Percentiles rank a stretch among this genome's conserved stretches.
Conservation (phyloP, 2,113 vertebrate genomes). For the Gnathonemus longibarbis region DNA sequence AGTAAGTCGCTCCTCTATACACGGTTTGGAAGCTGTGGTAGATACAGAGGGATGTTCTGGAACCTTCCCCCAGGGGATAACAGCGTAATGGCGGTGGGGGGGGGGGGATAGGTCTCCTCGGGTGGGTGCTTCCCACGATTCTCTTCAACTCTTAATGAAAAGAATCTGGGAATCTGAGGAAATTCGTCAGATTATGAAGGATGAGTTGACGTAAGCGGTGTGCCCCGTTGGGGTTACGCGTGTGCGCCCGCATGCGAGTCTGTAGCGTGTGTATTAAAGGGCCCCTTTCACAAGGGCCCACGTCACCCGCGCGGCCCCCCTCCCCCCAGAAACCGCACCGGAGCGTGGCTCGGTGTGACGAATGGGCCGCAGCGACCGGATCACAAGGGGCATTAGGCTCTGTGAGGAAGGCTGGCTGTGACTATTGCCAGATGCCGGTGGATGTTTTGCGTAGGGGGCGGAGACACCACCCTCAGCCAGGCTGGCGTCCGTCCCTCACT, state of each 20-base stretch:
- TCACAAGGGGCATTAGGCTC: conserved; percentile 50
- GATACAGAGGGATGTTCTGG: conserved; percentile 4
- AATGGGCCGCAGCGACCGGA: conserved; percentile 50
- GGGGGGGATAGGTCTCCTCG: not conserved
- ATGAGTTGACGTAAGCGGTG: conserved; percentile 47
- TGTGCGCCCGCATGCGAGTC: not conserved
- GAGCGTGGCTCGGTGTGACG: conserved; percentile 50
- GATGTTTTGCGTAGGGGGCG: conserved; percentile 37
- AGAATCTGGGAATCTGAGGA: conserved; percentile 40
- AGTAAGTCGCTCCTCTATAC: not conserved
- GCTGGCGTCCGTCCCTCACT: conserved; percentile 44
- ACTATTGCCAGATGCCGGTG: conserved; percentile 54
- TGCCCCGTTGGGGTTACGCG: conserved; percentile 43
- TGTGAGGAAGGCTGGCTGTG: conserved; percentile 37
- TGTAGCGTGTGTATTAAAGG: not conserved
- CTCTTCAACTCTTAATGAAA: conserved; percentile 32
- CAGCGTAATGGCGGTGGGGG: not conserved
- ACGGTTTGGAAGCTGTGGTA: not conserved
- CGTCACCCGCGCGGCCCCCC: not conserved
- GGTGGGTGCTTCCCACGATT: not conserved
- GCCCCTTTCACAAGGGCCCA: not conserved
- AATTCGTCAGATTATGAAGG: conserved; percentile 54
- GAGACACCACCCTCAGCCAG: conserved; percentile 45
- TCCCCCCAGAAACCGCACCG: conserved; percentile 36
- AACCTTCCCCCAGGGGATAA: not conserved